Evolutionary conservation across 2,797 vertebrate species (phyloP), one percentile per base, ranked within the genome.

Genomic region (Urophycis tenuis): DNA sequence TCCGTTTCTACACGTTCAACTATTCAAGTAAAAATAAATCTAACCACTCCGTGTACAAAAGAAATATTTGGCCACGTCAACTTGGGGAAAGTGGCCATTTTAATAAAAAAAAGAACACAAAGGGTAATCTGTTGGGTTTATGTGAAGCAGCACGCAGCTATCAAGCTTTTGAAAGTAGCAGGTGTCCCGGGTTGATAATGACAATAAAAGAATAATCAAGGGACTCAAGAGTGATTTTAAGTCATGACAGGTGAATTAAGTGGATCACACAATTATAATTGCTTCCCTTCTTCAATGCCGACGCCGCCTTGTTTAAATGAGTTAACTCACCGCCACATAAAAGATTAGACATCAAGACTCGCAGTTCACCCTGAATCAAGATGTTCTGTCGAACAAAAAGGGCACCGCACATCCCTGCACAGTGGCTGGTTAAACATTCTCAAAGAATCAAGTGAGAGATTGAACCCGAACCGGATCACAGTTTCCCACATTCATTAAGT

Each of bases 401-500:
- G 14, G 8, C 35, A 45, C 64, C 64, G 15, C 32, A 36, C 35
- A 79, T 29, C 25, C 17, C 49, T 80, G 80, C 81, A 71, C 77
- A 71, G 11, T 75, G 31, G 32, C n/a, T 25, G 7, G 45, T 60
- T 81, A 30, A 25, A 41, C 72, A 32, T 64, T 75, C 30, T 76
- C 77, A 67, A 79, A 78, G 41, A 19, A 81, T 67, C n/a, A 0
- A 67, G 22, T 53, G 45, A 53, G 5, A 30, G 60, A 67, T 29
- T 10, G 60, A 67, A 67, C 3, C 60, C 60, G 10, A 29, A 67
- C 60, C 60, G 3, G 25, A 3, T 8, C 2, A 17, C 7, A 25
- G 64, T 85, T 81, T 84, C 80, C 75, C 78, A 83, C 78, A 79
- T 82, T 84, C 76, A 29, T 67, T 67, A 80, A 29, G 70, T 85